Evolutionary conservation across 2,113 vertebrate species (phyloP).

Genomic region (Glareola pratincola): DNA sequence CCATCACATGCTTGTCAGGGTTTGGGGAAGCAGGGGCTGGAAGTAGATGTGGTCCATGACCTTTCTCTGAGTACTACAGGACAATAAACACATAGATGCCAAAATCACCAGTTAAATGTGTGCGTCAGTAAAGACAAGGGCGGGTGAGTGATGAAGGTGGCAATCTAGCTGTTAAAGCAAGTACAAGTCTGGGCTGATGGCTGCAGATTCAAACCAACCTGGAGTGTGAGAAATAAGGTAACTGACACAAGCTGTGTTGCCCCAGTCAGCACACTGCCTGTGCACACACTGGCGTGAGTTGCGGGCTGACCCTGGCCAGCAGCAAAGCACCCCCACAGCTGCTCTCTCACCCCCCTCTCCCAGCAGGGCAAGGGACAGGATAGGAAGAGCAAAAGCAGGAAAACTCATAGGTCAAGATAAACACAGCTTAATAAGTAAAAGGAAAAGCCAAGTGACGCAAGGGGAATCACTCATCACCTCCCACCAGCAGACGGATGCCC

Average conservation of each 20-base stretch:
- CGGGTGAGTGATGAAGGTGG: not conserved
- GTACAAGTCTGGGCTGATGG: not conserved
- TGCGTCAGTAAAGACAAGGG: not conserved
- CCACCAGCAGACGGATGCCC: not conserved
- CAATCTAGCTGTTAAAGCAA: not conserved
- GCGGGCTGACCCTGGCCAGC: not conserved
- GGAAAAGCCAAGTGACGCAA: not conserved
- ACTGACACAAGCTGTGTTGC: not conserved
- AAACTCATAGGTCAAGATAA: not conserved
- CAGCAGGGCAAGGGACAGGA: not conserved
- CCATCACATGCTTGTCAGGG: not conserved
- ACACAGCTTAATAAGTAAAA: not conserved
- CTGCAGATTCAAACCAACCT: not conserved
- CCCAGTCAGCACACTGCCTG: not conserved
- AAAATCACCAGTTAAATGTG: not conserved
- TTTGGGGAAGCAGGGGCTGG: not conserved
- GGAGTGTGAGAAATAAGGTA: not conserved
- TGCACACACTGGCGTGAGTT: not conserved
- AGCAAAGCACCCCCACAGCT: not conserved
- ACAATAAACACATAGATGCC: not conserved
- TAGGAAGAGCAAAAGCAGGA: not conserved
- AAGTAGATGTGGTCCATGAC: not conserved
- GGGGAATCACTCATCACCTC: not conserved
- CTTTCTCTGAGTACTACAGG: not conserved
- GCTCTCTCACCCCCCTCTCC: not conserved